Base-by-base conservation (phyloP, 23 tunicate genomes). In the Phallusia fumigata region DNA sequence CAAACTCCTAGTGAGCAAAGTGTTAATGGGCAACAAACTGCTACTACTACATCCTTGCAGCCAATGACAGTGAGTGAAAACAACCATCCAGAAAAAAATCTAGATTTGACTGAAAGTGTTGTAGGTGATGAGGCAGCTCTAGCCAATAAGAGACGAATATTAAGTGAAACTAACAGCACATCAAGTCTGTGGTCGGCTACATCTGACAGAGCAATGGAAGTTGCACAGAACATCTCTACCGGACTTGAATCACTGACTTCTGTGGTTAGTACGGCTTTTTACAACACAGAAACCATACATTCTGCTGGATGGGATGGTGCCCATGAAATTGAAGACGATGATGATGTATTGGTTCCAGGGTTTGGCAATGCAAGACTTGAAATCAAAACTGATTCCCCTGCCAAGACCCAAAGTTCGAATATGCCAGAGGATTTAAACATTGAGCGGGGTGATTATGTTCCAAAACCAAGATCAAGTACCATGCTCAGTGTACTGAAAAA, bases 341-440 rank as follows among this genome's bases (percentile, higher is more conserved):
- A 84, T 58, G 86, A 92, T 31, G 50, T 19, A 19, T 80, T 78
- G 31, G 53, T 72, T 32, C 65, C 77, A 5, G 75, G 85, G 21
- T 82, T 91, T 77, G 90, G 73, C 5, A 91, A 91, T 73, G 78
- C 96, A 52, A 51, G 90, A 53, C 76, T 91, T 18, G 96, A 91
- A 83, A 82, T 91, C 45, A 86, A 89, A 35, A 49, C 90, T 24
- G 97, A 87, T 18, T 92, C 97, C 0, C 96, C 96, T 52, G 90
- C 87, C 22, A 91, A 91, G 73, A 30, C 53, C n/a, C 30, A 18
- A 19, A 32, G 10, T 31, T 30, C 77, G 6, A 74, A 32, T 74
- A 0, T 32, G 1, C 44, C 36, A 6, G 12, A 32, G 30, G 77
- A 74, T 21, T 32, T 32, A 74, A 3, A 30, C 36, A 74, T 33